Evolutionary conservation across 2,888 invertebrate genomes (phyloP), one percentile per base, ranked within the genome.

Genomic region (Drosophila sordidula): DNA sequence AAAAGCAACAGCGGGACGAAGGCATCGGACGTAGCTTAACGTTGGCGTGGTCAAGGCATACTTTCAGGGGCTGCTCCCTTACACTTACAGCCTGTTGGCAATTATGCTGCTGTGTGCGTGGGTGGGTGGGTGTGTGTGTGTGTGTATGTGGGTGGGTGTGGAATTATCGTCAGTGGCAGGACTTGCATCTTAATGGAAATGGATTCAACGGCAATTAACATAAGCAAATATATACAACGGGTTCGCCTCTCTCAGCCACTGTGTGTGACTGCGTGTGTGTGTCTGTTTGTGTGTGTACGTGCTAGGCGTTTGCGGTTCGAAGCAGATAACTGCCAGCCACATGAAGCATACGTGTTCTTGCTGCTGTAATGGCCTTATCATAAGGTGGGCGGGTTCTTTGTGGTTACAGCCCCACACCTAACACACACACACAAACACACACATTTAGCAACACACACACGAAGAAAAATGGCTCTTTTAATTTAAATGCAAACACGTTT

Each of bases 191-290:
- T 90, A 91, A 91, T 90, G 88, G 84, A 89, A 82, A 85, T 90
- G 88, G 84, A 90, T 89, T 90, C 91, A 90, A 90, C 87, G 89
- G 91, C 90, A 90, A 91, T 91, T 91, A 90, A 91, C 90, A 90
- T 90, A 84, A 90, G 84, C 90, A 90, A 90, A 90, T 89, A 90
- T 87, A 89, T 83, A 90, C 82, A 89, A 78, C 70, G 80, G 86
- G 71, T 63, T 80, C 58, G 75, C 57, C 49, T 39, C 47, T 52
- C 67, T 56, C 67, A 70, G 46, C 34, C 52, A 47, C 54, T 49
- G 54, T 63, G 16, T 49, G 41, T 47, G 38, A 46, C 9, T 38
- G 11, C 18, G 41, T 47, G 39, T 26, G 11, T 25, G 22, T 42
- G 34, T 65, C 29, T 42, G 52, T 62, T 34, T 56, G 36, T 46